Evolutionary conservation across 2,888 invertebrate genomes (phyloP).

Genomic region (Nymphalis c-album): DNA sequence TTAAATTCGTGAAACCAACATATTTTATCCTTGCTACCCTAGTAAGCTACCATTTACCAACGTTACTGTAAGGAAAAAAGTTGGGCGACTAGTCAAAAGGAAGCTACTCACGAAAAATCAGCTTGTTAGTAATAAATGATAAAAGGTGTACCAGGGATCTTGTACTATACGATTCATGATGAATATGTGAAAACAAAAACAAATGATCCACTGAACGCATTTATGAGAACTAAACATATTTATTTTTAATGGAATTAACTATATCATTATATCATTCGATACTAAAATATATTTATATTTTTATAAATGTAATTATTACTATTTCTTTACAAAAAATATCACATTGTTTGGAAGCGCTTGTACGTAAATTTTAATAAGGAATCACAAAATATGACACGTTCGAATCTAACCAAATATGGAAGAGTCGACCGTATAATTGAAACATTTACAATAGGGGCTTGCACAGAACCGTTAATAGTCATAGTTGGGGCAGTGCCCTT

Average conservation of each 20-base stretch:
- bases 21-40: too few relatives aligned
- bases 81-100: too few relatives aligned
- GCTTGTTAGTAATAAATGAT: too few relatives aligned
- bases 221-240: conserved; percentile 23
- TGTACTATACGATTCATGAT: conserved; percentile 6
- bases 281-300: conserved; percentile 24
- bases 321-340: conserved; percentile 7
- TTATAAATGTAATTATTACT: conserved; percentile 21
- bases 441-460: conserved; percentile 55
- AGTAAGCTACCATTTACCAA: too few relatives aligned
- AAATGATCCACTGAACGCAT: conserved; percentile 27
- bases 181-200: conserved; percentile 16
- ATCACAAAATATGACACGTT: conserved; percentile 21
- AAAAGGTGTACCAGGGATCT: too few relatives aligned
- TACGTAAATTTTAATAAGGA: conserved; percentile 15
- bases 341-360: background rate
- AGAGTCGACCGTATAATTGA: conserved; percentile 54
- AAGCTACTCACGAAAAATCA: too few relatives aligned
- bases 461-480: conserved; percentile 55
- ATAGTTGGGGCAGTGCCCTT: conserved; percentile 58
- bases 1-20: too few relatives aligned
- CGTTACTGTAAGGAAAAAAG: too few relatives aligned
- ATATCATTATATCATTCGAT: conserved; percentile 12
- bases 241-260: conserved; percentile 23
- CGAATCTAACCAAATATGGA: conserved; percentile 45